Evolutionary conservation across 2,888 invertebrate species (phyloP).

Genomic region (Drosophila demipolita): DNA sequence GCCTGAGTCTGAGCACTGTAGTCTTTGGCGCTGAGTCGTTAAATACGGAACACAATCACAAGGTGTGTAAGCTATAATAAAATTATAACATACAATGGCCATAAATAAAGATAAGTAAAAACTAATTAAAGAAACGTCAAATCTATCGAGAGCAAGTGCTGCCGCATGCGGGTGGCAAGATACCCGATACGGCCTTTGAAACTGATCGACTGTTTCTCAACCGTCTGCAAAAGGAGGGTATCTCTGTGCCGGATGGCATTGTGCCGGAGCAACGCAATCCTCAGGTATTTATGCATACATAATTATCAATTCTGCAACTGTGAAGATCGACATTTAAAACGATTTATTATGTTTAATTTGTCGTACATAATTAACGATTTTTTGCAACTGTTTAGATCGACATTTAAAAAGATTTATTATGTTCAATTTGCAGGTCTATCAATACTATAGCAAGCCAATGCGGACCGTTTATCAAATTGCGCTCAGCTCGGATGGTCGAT

Average conservation of each 20-base stretch:
- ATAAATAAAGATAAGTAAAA: conserved; percentile 59
- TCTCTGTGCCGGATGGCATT: conserved; percentile 87
- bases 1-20: conserved; percentile 52
- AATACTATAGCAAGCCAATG: conserved; percentile 79
- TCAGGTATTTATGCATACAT: conserved; percentile 69
- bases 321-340: not conserved
- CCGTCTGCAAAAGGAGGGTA: conserved; percentile 87
- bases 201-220: conserved; percentile 87
- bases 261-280: conserved; percentile 86
- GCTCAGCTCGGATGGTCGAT: conserved; percentile 86
- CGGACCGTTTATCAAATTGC: conserved; percentile 85
- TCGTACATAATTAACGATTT: not conserved
- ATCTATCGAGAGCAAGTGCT: conserved; percentile 88
- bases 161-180: conserved; percentile 88
- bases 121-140: conserved; percentile 86
- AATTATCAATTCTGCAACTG: not conserved
- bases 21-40: conserved; percentile 40
- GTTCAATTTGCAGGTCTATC: conserved; percentile 79
- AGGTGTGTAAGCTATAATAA: conserved; percentile 57
- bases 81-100: conserved; percentile 5
- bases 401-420: not conserved
- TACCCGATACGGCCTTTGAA: conserved; percentile 88
- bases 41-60: conserved; percentile 63
- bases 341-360: not conserved
- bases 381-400: not conserved